phyloP scores from a whole-genome alignment of 2,797 vertebrate species.

The Myotis daubentonii region DNA sequence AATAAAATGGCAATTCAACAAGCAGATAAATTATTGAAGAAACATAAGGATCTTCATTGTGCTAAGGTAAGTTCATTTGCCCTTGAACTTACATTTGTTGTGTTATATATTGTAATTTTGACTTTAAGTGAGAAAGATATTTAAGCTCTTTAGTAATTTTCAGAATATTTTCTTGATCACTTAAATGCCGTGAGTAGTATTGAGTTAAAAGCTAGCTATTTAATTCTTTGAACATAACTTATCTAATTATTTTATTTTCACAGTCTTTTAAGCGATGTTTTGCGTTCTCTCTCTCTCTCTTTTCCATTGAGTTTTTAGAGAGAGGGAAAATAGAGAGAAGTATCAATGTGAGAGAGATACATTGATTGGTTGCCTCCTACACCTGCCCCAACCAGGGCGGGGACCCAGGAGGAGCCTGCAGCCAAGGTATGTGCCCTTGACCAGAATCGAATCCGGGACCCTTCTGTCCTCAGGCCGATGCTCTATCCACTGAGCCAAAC shows the following conservation, averaged over 20 bases:
- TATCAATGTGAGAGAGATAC: too few relatives aligned
- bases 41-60: constrained; percentile 98
- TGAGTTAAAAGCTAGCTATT: constrained; percentile 50
- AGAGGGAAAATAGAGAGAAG: too few relatives aligned
- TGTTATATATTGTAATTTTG: constrained; percentile 2
- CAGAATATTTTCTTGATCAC: neutral
- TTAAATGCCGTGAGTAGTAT: neutral
- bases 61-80: constrained; percentile 91
- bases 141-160: constrained; percentile 12
- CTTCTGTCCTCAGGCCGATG: too few relatives aligned
- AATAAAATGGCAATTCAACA: constrained; percentile 99
- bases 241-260: constrained; percentile 32
- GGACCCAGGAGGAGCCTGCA: too few relatives aligned
- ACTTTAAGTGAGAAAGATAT: neutral
- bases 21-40: constrained; percentile 98
- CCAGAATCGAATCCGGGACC: too few relatives aligned
- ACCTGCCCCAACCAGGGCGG: too few relatives aligned
- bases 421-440: too few relatives aligned
- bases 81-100: rapidly evolving
- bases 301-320: too few relatives aligned
- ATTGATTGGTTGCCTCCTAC: too few relatives aligned
- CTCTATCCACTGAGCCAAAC: too few relatives aligned
- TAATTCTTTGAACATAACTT: neutral
- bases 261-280: neutral
- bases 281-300: neutral